Percentiles rank a stretch among this genome's conserved stretches.
Evolutionary conservation across 1,140 invertebrate genomes (phyloP).

Genomic region (Ctenoplectra terminalis): DNA sequence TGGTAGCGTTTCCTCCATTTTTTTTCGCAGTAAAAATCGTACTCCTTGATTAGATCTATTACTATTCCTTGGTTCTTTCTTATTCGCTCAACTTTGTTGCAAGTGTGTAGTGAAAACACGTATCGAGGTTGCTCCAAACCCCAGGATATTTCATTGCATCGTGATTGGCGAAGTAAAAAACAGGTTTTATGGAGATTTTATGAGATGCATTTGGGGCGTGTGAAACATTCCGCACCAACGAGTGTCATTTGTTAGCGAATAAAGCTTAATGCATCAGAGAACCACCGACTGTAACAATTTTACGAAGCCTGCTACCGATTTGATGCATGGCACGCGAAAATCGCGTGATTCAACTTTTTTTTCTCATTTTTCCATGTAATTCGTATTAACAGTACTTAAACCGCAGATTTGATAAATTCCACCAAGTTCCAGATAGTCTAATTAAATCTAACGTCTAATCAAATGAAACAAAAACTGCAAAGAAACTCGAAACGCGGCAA

Average conservation of each 20-base stretch:
- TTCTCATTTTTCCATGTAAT: background rate
- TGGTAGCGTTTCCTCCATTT: background rate
- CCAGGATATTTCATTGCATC: background rate
- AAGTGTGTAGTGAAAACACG: too few relatives aligned
- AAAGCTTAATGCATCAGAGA: constrained; percentile 13
- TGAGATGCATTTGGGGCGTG: background rate
- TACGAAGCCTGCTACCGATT: background rate
- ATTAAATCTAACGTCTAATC: too few relatives aligned
- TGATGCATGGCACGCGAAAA: background rate
- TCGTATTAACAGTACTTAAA: too few relatives aligned
- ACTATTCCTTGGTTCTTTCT: background rate
- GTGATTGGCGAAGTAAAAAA: background rate
- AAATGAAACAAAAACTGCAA: too few relatives aligned
- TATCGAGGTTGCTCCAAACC: background rate
- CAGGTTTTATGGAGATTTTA: background rate
- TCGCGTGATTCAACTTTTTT: background rate
- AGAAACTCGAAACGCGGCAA: too few relatives aligned
- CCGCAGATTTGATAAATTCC: too few relatives aligned
- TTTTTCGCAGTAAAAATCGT: too few relatives aligned
- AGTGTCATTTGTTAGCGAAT: constrained; percentile 1
- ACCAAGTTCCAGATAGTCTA: too few relatives aligned
- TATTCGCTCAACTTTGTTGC: too few relatives aligned
- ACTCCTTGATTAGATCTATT: background rate
- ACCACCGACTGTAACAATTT: constrained; percentile 2
- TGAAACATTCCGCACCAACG: background rate